Conservation (phyloP, 2,888 invertebrate species). For the Melieria crassipennis region DNA sequence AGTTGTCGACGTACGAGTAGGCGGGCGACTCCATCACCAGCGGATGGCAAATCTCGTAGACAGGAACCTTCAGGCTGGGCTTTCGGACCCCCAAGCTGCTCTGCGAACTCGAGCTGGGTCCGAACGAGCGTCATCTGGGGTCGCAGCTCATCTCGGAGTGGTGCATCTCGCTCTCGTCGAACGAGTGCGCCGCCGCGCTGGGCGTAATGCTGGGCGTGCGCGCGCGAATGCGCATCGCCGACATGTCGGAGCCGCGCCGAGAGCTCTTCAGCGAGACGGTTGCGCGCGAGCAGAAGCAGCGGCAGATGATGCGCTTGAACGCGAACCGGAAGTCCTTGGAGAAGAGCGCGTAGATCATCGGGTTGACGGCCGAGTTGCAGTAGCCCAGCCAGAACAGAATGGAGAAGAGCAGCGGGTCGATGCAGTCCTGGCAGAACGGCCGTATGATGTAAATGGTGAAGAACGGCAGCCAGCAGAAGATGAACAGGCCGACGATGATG, state of each 20-base stretch:
- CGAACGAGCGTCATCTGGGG: slow-evolving; percentile 70
- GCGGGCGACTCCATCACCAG: slow-evolving; percentile 64
- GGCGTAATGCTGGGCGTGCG: slow-evolving; percentile 70
- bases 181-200: slow-evolving; percentile 67
- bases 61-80: slow-evolving; percentile 61
- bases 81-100: slow-evolving; percentile 63
- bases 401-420: slow-evolving; percentile 85
- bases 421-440: slow-evolving; percentile 88
- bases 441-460: slow-evolving; percentile 93
- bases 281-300: slow-evolving; percentile 76
- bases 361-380: slow-evolving; percentile 96
- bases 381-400: slow-evolving; percentile 97
- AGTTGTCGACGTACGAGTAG: slow-evolving; percentile 56
- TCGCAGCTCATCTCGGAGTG: slow-evolving; percentile 62
- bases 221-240: slow-evolving; percentile 67
- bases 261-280: slow-evolving; percentile 65
- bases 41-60: slow-evolving; percentile 66
- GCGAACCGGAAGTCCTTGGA: slow-evolving; percentile 95
- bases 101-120: slow-evolving; percentile 62
- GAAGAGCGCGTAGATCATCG: slow-evolving; percentile 93
- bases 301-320: slow-evolving; percentile 91
- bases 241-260: slow-evolving; percentile 70
- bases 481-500: slow-evolving; percentile 97
- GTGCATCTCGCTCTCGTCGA: slow-evolving; percentile 70
- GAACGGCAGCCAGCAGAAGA: slow-evolving; percentile 96